Evolutionary conservation across 2,888 invertebrate genomes (phyloP).

Genomic region (Sphecodes monilicornis): DNA sequence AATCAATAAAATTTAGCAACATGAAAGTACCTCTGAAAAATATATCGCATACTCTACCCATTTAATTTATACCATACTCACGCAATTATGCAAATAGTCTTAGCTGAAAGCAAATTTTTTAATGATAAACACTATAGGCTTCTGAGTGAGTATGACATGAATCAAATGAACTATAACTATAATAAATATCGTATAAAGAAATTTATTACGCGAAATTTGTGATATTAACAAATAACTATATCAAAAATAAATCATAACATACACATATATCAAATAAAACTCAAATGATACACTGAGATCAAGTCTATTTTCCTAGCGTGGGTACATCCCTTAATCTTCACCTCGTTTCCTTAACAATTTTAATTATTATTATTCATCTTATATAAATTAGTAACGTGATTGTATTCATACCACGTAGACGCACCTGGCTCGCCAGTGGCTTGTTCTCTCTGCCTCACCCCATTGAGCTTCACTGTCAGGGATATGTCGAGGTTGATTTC

Average conservation of each 20-base stretch:
- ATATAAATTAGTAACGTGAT: slow-evolving; percentile 79
- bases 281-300: slow-evolving; percentile 62
- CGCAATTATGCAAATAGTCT: background rate
- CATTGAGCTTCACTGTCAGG: slow-evolving; percentile 83
- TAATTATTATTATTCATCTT: slow-evolving; percentile 59
- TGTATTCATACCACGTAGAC: slow-evolving; percentile 83
- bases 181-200: background rate
- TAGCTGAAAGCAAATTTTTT: background rate
- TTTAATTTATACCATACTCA: background rate
- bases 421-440: slow-evolving; percentile 84
- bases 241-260: slow-evolving; percentile 49
- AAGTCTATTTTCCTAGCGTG: slow-evolving; percentile 63
- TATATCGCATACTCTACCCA: background rate
- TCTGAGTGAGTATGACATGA: background rate
- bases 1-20: background rate
- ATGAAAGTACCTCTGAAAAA: background rate
- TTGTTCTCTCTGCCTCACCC: slow-evolving; percentile 84
- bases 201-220: background rate
- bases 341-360: slow-evolving; percentile 65
- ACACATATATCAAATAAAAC: slow-evolving; percentile 55
- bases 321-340: slow-evolving; percentile 73
- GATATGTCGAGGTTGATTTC: slow-evolving; percentile 80
- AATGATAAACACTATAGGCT: background rate
- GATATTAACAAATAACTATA: slow-evolving; percentile 48
- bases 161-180: background rate